These are phyloP conservation scores for Copidosoma aretas DNA, from an alignment of 2,888 invertebrate genomes.

Conservation along the genomic window DNA sequence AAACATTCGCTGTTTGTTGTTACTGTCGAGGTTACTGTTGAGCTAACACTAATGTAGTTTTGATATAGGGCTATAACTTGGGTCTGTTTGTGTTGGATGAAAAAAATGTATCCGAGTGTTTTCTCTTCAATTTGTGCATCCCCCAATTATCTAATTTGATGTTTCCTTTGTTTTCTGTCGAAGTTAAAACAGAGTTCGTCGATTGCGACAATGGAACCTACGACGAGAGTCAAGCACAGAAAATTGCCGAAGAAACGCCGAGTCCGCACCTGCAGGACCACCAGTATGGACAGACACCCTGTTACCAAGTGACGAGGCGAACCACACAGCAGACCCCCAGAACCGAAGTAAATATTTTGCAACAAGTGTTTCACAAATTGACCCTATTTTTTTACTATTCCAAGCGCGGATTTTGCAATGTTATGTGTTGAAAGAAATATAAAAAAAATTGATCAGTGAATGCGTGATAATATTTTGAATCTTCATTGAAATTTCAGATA, in stretches of 20 bases:
- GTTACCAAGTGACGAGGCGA: slow-evolving; percentile 60
- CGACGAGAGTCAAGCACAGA: slow-evolving; percentile 58
- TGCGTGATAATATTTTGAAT: background rate
- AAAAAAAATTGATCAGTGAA: background rate
- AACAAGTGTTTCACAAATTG: background rate
- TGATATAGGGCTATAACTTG: no score
- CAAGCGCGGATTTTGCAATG: background rate
- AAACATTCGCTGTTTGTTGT: no score
- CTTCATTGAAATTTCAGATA: slow-evolving; percentile 46
- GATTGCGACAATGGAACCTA: slow-evolving; percentile 54
- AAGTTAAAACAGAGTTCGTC: slow-evolving; percentile 59
- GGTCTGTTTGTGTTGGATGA: no score
- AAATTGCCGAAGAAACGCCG: slow-evolving; percentile 63
- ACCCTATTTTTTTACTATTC: background rate
- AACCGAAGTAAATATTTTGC: slow-evolving; percentile 53
- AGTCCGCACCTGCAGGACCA: slow-evolving; percentile 85
- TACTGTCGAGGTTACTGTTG: no score
- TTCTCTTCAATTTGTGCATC: no score
- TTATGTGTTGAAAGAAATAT: background rate
- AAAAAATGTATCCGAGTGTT: no score
- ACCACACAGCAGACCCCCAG: slow-evolving; percentile 58
- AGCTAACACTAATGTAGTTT: no score
- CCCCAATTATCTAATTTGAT: background rate
- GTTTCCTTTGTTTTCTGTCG: background rate
- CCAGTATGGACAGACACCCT: slow-evolving; percentile 83